A percentile compares a stretch with the other conserved stretches of the same genome.
Conservation (phyloP, 1,140 invertebrate species). For the Hyles vespertilio region DNA sequence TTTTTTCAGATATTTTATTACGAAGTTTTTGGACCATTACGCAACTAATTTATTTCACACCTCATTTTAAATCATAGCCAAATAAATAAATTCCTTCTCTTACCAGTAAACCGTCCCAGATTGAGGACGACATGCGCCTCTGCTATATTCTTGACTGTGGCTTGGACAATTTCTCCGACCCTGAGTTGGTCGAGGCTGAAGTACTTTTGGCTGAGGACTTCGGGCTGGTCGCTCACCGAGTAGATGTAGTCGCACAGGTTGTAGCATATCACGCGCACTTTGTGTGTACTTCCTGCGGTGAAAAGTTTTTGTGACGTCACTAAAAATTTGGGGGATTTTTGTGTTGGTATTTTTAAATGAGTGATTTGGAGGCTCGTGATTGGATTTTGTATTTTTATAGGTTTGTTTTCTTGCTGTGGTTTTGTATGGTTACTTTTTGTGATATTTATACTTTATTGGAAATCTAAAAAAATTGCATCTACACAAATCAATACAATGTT, state of each 20-base stretch:
- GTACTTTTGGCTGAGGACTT: conserved; percentile 39
- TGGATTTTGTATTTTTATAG: no score
- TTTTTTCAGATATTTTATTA: no score
- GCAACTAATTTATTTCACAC: no score
- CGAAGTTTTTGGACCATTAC: no score
- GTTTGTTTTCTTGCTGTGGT: no score
- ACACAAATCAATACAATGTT: no score
- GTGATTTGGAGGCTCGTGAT: no score
- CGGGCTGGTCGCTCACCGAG: conserved; percentile 43
- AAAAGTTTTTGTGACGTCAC: not conserved
- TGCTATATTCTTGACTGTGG: conserved; percentile 30
- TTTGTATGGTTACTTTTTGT: no score
- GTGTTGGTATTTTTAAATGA: not conserved
- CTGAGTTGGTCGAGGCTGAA: conserved; percentile 39
- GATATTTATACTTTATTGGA: no score
- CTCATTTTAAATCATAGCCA: no score
- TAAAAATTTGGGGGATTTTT: conserved; percentile 1
- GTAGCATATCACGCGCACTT: conserved; percentile 50
- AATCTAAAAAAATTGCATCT: no score
- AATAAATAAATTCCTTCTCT: conserved; percentile 1
- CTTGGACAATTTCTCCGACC: conserved; percentile 37
- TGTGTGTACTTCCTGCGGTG: conserved; percentile 44
- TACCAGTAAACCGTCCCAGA: conserved; percentile 41
- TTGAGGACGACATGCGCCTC: conserved; percentile 33
- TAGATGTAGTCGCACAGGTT: conserved; percentile 53